phyloP scores from a whole-genome alignment of 2,888 invertebrate genomes.

The Drosophila koepferae region DNA sequence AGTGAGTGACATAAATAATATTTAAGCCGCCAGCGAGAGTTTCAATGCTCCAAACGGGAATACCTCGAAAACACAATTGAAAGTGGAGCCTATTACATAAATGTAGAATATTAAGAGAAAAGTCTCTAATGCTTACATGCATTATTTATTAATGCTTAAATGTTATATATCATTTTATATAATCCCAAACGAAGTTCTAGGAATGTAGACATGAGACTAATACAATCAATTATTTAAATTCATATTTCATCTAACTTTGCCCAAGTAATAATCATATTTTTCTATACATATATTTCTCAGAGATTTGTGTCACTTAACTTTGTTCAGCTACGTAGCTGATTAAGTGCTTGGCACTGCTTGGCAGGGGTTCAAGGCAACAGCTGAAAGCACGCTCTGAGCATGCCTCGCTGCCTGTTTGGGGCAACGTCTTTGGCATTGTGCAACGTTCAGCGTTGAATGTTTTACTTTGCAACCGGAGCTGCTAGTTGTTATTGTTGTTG shows the following conservation, averaged over 20 bases:
- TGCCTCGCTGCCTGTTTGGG: conserved; percentile 29
- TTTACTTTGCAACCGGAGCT: conserved; percentile 44
- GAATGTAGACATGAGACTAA: neutral
- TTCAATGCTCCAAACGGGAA: conserved; percentile 5
- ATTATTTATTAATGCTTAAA: neutral
- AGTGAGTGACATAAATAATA: conserved; percentile 51
- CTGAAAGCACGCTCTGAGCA: conserved; percentile 24
- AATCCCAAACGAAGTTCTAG: neutral
- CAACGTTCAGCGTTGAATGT: conserved; percentile 25
- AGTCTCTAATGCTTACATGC: neutral
- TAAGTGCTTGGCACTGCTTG: conserved; percentile 45
- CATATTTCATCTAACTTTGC: neutral
- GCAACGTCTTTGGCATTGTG: conserved; percentile 46
- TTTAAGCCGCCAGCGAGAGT: conserved; percentile 28
- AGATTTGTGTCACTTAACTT: conserved; percentile 20
- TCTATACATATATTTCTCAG: neutral
- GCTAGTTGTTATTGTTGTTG: conserved; percentile 25
- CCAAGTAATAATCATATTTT: neutral
- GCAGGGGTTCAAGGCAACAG: conserved; percentile 35
- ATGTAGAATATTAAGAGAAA: neutral
- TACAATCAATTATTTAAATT: neutral
- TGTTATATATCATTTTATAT: neutral
- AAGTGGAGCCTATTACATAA: conserved; percentile 3
- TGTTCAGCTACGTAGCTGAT: conserved; percentile 35
- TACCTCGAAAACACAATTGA: neutral